Evolutionary conservation across 1,140 invertebrate species (phyloP), one percentile per base, ranked within the genome.

Genomic region (Spodoptera litura): DNA sequence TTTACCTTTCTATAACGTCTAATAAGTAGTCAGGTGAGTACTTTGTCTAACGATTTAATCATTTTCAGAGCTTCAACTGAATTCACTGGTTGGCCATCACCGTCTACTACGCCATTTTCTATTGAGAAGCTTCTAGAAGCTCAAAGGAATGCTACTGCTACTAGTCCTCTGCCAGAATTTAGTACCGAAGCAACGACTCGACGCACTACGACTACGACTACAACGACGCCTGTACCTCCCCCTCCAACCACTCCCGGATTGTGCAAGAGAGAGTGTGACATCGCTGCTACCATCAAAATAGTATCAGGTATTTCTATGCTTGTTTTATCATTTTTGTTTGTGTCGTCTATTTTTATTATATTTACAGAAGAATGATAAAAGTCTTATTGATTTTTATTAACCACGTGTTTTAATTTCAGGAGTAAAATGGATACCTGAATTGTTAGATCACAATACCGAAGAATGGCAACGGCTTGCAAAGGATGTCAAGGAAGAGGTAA

Each of bases 31-130:
- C 38, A 44, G 1, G 3, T 10, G 38, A 44, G 8, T 44, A 44
- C 38, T 44, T 44, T 6, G 38, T 10, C 38, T 44, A 44, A 44
- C 9, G 38, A 44, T 10, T 2, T 78, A 59, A 53, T 35, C 66
- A 27, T 73, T 87, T 88, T 56, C 86, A 97, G 98, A 91, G 96
- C 97, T 61, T 97, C 97, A 13, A 98, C 98, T 2, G 97, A 98
- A 89, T 98, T 98, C 85, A 98, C 97, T 10, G 98, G 97, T 15
- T 98, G 97, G 97, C 97, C 98, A 11, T 97, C 97, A 6, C 96
- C 97, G 4, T 97, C 97, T 1, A 98, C 97, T 0, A 98, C 97
- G 0, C 97, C 97, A 6, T 96, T 98, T 64, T 97, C 97, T 0
- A 97, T 98, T 56, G 97, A 98, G 87, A 97, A 97, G 88, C 91